These are phyloP conservation scores for Eristalis arbustorum DNA, from an alignment of 2,888 invertebrate species.

Conservation along the genomic window DNA sequence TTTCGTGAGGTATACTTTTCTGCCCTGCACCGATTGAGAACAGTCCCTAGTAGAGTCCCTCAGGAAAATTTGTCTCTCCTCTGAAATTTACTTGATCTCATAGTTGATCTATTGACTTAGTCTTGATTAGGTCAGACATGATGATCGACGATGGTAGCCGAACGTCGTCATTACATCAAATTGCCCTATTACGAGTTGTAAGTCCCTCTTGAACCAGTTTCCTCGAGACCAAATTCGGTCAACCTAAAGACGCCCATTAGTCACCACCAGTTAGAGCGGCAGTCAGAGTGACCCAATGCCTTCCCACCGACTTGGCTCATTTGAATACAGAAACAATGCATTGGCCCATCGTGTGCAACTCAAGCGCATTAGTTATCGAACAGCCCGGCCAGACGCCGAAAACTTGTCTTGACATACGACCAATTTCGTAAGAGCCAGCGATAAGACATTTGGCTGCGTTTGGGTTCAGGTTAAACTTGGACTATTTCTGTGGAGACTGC, in stretches of 20 bases:
- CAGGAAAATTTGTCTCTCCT: background rate
- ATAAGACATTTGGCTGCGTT: background rate
- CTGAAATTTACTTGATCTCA: background rate
- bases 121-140: background rate
- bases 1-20: too few species aligned
- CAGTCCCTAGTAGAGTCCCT: background rate
- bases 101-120: background rate
- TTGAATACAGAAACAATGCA: background rate
- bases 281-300: background rate
- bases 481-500: background rate
- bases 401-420: conserved; percentile 4
- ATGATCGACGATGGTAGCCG: background rate
- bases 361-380: conserved; percentile 2
- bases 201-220: background rate
- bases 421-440: background rate
- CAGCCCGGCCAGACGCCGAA: background rate
- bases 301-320: background rate
- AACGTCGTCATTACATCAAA: background rate
- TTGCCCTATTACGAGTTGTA: background rate
- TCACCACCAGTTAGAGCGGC: background rate
- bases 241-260: background rate
- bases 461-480: background rate
- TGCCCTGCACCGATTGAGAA: background rate
- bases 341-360: background rate
- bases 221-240: background rate